Base-by-base conservation (phyloP, 2,888 invertebrate species). In the Melikaiella ostensackeni region DNA sequence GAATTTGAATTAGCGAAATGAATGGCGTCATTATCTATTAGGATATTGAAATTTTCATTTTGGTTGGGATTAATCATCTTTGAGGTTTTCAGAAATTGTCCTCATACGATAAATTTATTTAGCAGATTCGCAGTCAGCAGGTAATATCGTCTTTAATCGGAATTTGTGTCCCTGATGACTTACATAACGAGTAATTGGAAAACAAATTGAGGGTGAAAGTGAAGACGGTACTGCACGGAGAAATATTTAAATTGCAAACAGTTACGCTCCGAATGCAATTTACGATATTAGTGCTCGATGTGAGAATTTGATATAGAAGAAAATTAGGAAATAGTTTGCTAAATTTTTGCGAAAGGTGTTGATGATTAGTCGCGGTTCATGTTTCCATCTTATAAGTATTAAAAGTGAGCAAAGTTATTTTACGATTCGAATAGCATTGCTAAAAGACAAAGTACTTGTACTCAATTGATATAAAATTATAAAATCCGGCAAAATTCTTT, bases 171-270 rank as follows among this genome's bases (percentile, higher is more conserved):
- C 27, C 30, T 70, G 46, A 70, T 46, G 27, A 70, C 27, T 70
- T 70, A 27, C 66, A 27, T 70, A 70, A 70, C 16, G 19, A 9
- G 30, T 46, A 70, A 70, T 50, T 70, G 46, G 2, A 70, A 70
- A 70, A 70, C 19, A 70, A 70, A 70, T 70, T 70, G 46, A 70
- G 66, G 27, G 30, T 70, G 46, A 50, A 70, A 50, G 66, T 1
- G n/a, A 70, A 63, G 35, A 19, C n/a, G n/a, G 33, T 63, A 19
- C 21, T 70, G 42, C 19, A 42, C n/a, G 9, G 9, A 64, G 64
- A 27, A 42, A 42, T 64, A 42, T 64, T 64, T 64, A 64, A 64
- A 64, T 64, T 64, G 24, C 64, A 1, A 13, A 19, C 24, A 27
- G 42, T 27, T 42, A 42, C 27, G 33, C 35, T 35, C 21, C 21